Evolutionary conservation across 2,888 invertebrate genomes (phyloP).

Genomic region (Xanthostigma xanthostigma): DNA sequence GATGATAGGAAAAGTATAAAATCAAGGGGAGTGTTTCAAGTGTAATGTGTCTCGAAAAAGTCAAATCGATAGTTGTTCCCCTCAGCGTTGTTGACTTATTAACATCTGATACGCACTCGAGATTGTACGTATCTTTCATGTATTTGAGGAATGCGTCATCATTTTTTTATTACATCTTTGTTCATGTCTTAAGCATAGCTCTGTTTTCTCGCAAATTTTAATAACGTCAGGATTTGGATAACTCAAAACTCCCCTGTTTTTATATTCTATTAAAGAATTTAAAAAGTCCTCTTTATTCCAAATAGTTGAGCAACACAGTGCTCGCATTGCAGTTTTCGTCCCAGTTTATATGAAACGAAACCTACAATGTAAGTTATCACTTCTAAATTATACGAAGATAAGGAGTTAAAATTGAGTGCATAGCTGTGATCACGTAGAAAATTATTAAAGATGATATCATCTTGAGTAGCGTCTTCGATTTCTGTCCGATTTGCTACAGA

Average conservation of each 20-base stretch:
- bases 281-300: slow-evolving; percentile 1
- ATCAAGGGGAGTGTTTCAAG: too few relatives aligned
- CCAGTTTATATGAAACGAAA: slow-evolving; percentile 4
- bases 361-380: slow-evolving; percentile 4
- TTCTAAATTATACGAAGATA: background rate
- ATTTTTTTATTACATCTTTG: background rate
- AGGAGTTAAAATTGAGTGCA: slow-evolving; percentile 3
- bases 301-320: slow-evolving; percentile 5
- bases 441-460: background rate
- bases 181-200: background rate
- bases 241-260: too few relatives aligned
- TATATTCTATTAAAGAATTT: background rate
- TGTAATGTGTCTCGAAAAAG: too few relatives aligned
- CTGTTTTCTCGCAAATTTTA: too few relatives aligned
- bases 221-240: too few relatives aligned
- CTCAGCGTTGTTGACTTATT: too few relatives aligned
- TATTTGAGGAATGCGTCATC: too few relatives aligned
- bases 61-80: too few relatives aligned
- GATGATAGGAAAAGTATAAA: too few relatives aligned
- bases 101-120: too few relatives aligned
- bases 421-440: slow-evolving; percentile 5
- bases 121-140: too few relatives aligned
- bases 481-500: slow-evolving; percentile 5
- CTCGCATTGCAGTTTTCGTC: slow-evolving; percentile 4
- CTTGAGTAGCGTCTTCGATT: background rate